A percentile compares a stretch with the other conserved stretches of the same genome.
Conservation (phyloP, 2,797 vertebrate species). For the Pangasius larnaudii region DNA sequence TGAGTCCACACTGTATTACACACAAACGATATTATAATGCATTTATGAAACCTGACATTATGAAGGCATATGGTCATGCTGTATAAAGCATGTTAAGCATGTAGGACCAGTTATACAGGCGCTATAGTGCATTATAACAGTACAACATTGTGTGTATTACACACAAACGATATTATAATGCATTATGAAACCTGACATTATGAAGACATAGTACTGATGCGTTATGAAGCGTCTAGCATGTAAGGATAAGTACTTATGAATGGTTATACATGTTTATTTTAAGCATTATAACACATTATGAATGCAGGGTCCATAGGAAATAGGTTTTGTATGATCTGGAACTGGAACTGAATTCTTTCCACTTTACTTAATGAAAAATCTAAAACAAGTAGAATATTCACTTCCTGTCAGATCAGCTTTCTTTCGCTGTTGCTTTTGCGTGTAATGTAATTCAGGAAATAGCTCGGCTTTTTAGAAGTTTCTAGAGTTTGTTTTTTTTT, state of each 20-base stretch:
- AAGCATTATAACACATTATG: background rate
- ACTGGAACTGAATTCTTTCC: slow-evolving; percentile 1
- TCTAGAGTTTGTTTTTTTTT: background rate
- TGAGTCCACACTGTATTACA: background rate
- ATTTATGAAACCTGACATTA: background rate
- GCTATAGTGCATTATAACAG: background rate
- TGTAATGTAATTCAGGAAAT: background rate
- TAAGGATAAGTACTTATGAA: background rate
- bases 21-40: background rate
- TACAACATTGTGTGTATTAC: background rate
- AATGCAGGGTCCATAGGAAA: background rate
- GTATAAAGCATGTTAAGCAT: background rate
- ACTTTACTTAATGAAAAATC: background rate
- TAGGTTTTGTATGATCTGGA: background rate
- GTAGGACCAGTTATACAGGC: background rate
- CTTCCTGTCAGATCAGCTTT: slow-evolving; percentile 6
- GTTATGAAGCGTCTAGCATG: background rate
- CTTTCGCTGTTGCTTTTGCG: background rate
- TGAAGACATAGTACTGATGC: background rate
- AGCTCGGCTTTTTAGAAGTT: background rate
- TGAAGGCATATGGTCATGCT: background rate
- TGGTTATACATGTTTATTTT: background rate
- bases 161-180: background rate
- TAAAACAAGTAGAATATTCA: background rate
- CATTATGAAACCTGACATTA: background rate